Evolutionary conservation across 2,113 vertebrate species (phyloP).

Genomic region (Nothoprocta pentlandii): DNA sequence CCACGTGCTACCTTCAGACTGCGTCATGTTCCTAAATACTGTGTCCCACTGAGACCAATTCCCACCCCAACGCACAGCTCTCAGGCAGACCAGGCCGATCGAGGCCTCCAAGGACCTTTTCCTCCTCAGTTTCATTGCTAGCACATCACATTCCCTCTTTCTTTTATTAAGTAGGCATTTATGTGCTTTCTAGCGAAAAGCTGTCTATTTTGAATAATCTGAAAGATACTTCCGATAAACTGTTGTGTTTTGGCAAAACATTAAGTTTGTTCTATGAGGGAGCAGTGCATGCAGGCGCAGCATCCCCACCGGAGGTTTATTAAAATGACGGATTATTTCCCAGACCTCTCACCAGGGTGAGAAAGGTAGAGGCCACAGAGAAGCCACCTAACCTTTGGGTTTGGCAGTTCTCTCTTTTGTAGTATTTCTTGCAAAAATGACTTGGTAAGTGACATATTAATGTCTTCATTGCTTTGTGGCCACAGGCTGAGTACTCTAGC

Average conservation of each 20-base stretch:
- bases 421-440: neutral
- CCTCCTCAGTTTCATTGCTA: neutral
- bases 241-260: fast-evolving
- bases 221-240: neutral
- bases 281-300: fast-evolving
- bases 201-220: neutral
- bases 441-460: fast-evolving
- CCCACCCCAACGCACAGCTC: neutral
- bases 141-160: neutral
- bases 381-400: neutral
- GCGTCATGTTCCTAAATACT: neutral
- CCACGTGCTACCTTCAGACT: neutral
- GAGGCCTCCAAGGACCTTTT: neutral
- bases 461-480: fast-evolving
- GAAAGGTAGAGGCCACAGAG: neutral
- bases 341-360: neutral
- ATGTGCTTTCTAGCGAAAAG: neutral
- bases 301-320: neutral
- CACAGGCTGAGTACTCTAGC: fast-evolving
- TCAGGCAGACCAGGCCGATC: neutral
- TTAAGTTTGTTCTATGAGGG: neutral
- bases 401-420: neutral
- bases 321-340: neutral
- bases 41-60: fast-evolving
- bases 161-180: neutral